Percentiles rank a stretch among this genome's conserved stretches.
Conservation (phyloP, 2,888 invertebrate species). For the Andrena bicolor region DNA sequence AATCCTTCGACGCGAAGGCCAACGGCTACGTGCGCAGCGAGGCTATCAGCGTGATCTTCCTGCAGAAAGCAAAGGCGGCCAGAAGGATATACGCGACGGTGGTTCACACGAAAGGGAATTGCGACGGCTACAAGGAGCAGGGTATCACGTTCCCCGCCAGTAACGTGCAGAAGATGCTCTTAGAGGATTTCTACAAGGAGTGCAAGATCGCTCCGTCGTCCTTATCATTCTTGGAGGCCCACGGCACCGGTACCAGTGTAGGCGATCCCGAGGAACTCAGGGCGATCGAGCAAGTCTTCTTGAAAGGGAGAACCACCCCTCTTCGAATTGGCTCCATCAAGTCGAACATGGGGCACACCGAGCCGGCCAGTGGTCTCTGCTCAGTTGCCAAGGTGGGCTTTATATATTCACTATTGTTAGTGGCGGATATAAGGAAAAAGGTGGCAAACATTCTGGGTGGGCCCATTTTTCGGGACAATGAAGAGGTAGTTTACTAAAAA, state of each 20-base stretch:
- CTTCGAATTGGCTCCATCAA: slow-evolving; percentile 96
- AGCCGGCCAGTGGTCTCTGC: slow-evolving; percentile 94
- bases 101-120: slow-evolving; percentile 87
- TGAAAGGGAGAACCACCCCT: slow-evolving; percentile 90
- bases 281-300: slow-evolving; percentile 93
- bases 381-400: slow-evolving; percentile 91
- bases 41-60: slow-evolving; percentile 89
- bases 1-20: slow-evolving; percentile 94
- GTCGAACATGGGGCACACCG: slow-evolving; percentile 97
- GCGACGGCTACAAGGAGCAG: slow-evolving; percentile 86
- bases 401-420: too few relatives aligned
- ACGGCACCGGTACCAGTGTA: slow-evolving; percentile 92
- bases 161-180: slow-evolving; percentile 78
- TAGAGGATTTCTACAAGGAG: slow-evolving; percentile 88
- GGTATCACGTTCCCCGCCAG: slow-evolving; percentile 83
- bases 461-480: too few relatives aligned
- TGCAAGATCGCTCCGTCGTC: slow-evolving; percentile 86
- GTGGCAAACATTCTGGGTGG: too few relatives aligned
- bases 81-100: slow-evolving; percentile 86
- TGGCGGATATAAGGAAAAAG: background rate
- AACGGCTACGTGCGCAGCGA: slow-evolving; percentile 95
- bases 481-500: too few relatives aligned
- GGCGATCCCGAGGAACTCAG: slow-evolving; percentile 97
- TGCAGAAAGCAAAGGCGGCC: slow-evolving; percentile 89
- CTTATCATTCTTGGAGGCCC: slow-evolving; percentile 89